Evolutionary conservation across 2,888 invertebrate species (phyloP).

Genomic region (Calameuta idolon): DNA sequence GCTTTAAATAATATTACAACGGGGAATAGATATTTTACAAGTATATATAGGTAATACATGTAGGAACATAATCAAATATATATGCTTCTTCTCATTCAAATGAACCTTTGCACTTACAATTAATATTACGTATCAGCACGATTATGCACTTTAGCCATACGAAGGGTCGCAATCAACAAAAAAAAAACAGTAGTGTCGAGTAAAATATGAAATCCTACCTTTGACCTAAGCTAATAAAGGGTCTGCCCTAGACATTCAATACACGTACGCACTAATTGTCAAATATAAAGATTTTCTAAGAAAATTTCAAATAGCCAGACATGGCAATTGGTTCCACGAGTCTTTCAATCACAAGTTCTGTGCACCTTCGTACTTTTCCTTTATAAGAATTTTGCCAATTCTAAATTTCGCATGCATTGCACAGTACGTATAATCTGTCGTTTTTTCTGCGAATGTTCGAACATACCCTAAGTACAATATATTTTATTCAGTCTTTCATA

Average conservation of each 20-base stretch:
- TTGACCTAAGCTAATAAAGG: neutral
- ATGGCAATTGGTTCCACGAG: neutral
- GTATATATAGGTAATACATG: constrained; percentile 13
- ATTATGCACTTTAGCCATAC: neutral
- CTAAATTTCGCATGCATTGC: neutral
- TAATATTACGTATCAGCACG: constrained; percentile 1
- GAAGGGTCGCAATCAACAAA: neutral
- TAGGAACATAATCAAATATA: constrained; percentile 17
- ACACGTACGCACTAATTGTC: neutral
- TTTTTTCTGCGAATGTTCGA: neutral
- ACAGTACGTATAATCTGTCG: neutral
- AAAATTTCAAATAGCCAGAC: neutral
- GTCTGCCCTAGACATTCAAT: neutral
- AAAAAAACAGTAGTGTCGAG: neutral
- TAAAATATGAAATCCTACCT: neutral
- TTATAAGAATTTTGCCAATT: neutral
- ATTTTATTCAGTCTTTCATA: constrained; percentile 56
- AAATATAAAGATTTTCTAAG: neutral
- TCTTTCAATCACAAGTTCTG: neutral
- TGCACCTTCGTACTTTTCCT: neutral
- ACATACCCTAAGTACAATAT: constrained; percentile 45
- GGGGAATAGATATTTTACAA: constrained; percentile 11
- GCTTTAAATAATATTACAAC: constrained; percentile 20
- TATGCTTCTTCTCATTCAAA: neutral
- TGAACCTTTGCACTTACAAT: neutral